Conservation (phyloP, 2,888 invertebrate species). For the Phengaris arion region DNA sequence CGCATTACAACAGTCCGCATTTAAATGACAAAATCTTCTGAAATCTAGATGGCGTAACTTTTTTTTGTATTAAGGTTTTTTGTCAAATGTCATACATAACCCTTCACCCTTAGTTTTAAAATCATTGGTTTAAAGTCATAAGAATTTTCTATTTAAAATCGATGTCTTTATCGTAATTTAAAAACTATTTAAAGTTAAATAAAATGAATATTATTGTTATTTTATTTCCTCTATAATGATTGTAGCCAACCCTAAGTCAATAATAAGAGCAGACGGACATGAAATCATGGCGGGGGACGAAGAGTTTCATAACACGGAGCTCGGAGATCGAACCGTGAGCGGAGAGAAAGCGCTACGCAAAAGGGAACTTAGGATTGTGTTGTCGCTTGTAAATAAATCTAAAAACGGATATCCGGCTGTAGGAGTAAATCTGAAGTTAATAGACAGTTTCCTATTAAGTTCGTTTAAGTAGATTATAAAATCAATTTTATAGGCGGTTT, state of each 20-base stretch:
- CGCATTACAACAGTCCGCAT: too few relatives aligned
- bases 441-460: neutral
- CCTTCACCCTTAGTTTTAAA: too few relatives aligned
- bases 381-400: neutral
- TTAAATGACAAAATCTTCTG: too few relatives aligned
- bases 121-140: too few relatives aligned
- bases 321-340: slow-evolving; percentile 43
- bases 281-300: slow-evolving; percentile 28
- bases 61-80: too few relatives aligned
- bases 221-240: neutral
- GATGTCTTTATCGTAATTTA: neutral
- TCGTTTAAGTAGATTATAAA: too few relatives aligned
- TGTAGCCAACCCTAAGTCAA: neutral
- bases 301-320: slow-evolving; percentile 58
- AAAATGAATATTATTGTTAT: neutral
- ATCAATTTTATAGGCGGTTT: too few relatives aligned
- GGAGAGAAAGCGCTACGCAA: slow-evolving; percentile 53
- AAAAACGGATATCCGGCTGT: slow-evolving; percentile 17
- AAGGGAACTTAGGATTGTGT: slow-evolving; percentile 30
- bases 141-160: too few relatives aligned
- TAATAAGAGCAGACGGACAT: neutral
- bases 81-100: too few relatives aligned
- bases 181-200: neutral
- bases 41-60: too few relatives aligned
- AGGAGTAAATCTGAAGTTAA: neutral